Evolutionary conservation across 2,888 invertebrate genomes (phyloP).

Genomic region (Drosophila colorata): DNA sequence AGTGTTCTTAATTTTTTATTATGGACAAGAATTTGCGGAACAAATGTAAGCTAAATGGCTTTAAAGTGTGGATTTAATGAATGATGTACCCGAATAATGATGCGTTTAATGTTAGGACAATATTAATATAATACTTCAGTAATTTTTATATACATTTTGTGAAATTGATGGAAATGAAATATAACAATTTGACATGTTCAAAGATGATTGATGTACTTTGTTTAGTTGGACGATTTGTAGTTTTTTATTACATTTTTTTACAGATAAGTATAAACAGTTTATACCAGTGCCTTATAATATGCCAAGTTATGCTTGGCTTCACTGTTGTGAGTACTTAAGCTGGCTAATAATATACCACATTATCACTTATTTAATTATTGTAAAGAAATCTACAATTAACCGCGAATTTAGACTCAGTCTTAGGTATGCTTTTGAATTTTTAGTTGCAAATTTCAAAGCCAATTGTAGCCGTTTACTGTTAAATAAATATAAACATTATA

Average conservation of each 20-base stretch:
- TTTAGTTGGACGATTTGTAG: slow-evolving; percentile 64
- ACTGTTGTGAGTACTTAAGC: not conserved
- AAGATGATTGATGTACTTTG: slow-evolving; percentile 54
- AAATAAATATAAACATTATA: slow-evolving; percentile 1
- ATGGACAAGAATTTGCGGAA: slow-evolving; percentile 1
- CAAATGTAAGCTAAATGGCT: not conserved
- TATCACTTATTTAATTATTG: not conserved
- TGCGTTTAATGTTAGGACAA: slow-evolving; percentile 7
- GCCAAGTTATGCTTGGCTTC: slow-evolving; percentile 19
- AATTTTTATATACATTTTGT: slow-evolving; percentile 13
- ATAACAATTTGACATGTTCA: slow-evolving; percentile 50
- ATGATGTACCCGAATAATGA: not conserved
- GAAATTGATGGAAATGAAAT: slow-evolving; percentile 29
- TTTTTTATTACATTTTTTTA: slow-evolving; percentile 21
- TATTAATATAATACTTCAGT: slow-evolving; percentile 43
- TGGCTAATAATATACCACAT: not conserved
- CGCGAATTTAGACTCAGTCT: slow-evolving; percentile 66
- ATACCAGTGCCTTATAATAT: slow-evolving; percentile 10
- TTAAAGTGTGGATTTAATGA: not conserved
- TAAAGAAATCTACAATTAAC: slow-evolving; percentile 9
- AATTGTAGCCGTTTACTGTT: slow-evolving; percentile 14
- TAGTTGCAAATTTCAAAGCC: slow-evolving; percentile 15
- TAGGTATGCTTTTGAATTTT: slow-evolving; percentile 46
- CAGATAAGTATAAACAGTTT: slow-evolving; percentile 31
- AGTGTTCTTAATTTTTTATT: not conserved